Base-by-base conservation (phyloP, 2,797 vertebrate genomes). In the Anguilla anguilla region DNA sequence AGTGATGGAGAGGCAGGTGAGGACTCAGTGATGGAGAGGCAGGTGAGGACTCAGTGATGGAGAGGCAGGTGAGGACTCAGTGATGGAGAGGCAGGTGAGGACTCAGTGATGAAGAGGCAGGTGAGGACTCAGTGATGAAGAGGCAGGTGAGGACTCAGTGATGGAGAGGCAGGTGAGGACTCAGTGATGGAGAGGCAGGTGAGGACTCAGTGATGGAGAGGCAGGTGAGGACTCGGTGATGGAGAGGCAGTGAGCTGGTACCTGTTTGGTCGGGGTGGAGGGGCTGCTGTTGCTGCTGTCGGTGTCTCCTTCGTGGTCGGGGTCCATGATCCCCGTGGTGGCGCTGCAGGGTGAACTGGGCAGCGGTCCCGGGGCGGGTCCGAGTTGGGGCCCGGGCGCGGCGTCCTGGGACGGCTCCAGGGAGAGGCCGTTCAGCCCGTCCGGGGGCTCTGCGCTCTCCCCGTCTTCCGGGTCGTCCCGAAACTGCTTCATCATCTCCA, bases 401-500 rank as follows among this genome's bases (percentile, higher is more conserved):
- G 87, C 86, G 67, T 90, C 87, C 83, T 93, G 89, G 81, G 90
- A 90, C 10, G 83, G 86, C 86, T 69, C 69, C 64, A 91, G 90
- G 35, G 91, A 90, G 53, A 92, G 88, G 39, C 88, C 88, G 31
- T 91, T 88, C 84, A 87, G 88, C 46, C 88, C 64, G 59, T 88
- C 85, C 46, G 77, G 31, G 83, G 86, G 82, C 22, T 25, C 92
- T 57, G 92, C 83, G 15, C 46, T 83, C 57, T 91, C 92, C 9
- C 93, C 92, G 13, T 93, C 94, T 69, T 94, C 94, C 55, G 91
- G 90, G 28, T 92, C 91, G 53, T 95, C 92, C 87, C 94, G 94
- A 93, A 94, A 95, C 89, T 95, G 93, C 83, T 93, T 96, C 97
- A 97, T 97, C 96, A 98, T 94, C 90, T 97, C 96, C 93, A 98